A percentile compares a stretch with the other conserved stretches of the same genome.
These are phyloP conservation scores for Pipra filicauda DNA, from an alignment of 2,113 vertebrate genomes.

Conservation along the genomic window DNA sequence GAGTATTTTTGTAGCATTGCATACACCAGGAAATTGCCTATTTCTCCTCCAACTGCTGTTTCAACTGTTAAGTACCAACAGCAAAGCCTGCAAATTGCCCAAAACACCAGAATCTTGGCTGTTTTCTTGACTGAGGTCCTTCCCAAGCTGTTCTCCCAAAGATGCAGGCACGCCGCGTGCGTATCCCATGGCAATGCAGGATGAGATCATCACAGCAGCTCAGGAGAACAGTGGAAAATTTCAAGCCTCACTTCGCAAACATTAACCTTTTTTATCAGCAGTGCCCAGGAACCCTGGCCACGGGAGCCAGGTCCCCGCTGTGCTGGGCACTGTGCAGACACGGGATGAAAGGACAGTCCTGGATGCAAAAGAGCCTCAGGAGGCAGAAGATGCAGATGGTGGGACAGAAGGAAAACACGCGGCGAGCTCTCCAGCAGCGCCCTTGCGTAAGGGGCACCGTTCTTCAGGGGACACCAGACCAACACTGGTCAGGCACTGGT, in stretches of 20 bases:
- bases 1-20: neutral
- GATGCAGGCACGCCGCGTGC: neutral
- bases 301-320: neutral
- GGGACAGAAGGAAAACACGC: neutral
- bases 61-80: neutral
- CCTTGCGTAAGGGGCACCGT: neutral
- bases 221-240: neutral
- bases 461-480: neutral
- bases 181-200: neutral
- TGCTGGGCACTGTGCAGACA: neutral
- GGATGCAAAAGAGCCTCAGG: neutral
- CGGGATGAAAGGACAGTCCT: neutral
- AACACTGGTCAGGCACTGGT: neutral
- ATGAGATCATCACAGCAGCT: neutral
- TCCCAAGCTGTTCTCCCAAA: neutral
- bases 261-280: neutral
- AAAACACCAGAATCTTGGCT: neutral
- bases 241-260: neutral
- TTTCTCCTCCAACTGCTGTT: neutral
- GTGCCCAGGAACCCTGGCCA: neutral
- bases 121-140: neutral
- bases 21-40: neutral
- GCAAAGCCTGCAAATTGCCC: conserved; percentile 2
- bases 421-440: neutral
- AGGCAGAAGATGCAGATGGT: neutral